phyloP scores from a whole-genome alignment of 2,113 vertebrate genomes.

The Syrrhaptes paradoxus region DNA sequence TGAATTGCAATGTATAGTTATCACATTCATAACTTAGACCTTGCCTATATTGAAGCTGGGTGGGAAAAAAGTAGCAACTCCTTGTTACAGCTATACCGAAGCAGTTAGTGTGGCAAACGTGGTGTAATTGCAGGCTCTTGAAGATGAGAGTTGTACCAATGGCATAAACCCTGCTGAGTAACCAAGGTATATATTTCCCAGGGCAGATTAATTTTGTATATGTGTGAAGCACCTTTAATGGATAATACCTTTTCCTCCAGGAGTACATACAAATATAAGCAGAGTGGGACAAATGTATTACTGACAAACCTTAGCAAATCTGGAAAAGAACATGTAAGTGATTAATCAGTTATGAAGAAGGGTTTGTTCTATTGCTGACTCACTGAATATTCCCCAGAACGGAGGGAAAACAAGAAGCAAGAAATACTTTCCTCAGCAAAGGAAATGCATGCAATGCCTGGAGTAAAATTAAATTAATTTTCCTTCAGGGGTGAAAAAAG shows the following conservation, averaged over 20 bases:
- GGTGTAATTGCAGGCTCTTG: background rate
- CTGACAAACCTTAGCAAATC: background rate
- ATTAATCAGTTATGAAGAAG: background rate
- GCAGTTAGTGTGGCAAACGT: background rate
- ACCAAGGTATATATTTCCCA: background rate
- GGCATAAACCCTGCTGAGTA: background rate
- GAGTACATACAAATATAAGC: background rate
- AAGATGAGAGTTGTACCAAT: background rate
- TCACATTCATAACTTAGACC: background rate
- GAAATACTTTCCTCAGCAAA: background rate
- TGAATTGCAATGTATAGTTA: slow-evolving; percentile 2
- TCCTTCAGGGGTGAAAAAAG: background rate
- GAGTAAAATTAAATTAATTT: background rate
- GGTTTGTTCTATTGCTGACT: background rate
- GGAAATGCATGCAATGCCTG: background rate
- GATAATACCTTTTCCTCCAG: background rate
- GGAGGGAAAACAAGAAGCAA: background rate
- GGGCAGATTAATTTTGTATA: background rate
- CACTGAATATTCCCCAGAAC: background rate
- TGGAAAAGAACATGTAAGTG: rapidly evolving
- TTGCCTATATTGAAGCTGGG: background rate
- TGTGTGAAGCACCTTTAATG: background rate
- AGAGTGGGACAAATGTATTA: background rate
- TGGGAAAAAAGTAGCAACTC: background rate
- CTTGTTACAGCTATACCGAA: background rate